Base-by-base conservation (phyloP, 2,113 vertebrate genomes). In the Psittacula cyanocephala region DNA sequence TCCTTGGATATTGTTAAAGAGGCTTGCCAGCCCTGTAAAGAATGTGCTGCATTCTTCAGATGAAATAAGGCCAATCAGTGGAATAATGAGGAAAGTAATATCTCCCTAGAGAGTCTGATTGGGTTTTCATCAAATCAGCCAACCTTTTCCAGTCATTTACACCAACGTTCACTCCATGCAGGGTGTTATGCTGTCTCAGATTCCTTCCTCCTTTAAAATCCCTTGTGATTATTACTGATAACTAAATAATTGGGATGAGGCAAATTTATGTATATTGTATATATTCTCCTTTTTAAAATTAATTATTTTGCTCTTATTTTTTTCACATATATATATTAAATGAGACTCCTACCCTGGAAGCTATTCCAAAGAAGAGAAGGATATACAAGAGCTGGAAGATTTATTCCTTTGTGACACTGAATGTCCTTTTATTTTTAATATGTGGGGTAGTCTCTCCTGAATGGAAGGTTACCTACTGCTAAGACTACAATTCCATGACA, bases 31-130 rank as follows among this genome's bases (percentile, higher is more conserved):
- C 96, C 95, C 97, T 94, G 91, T 97, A 96, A 98, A 97, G 98
- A 98, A 98, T 98, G 97, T 95, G 96, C 97, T 89, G 97, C 97
- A 98, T 98, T 98, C 98, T 98, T 98, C 98, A 98, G 98, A 98
- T 98, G 98, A 98, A 99, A 98, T 98, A 98, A 98, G 98, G 98
- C 98, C 98, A 98, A 98, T 99, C 98, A 99, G 98, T 97, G 97
- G 98, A 98, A 99, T 99, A 99, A 99, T 99, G 98, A 99, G 98
- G 98, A 98, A 98, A 98, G 98, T 98, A 99, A 99, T 98, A 98
- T 98, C 98, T 99, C 99, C 98, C 98, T 89, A 91, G 98, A 98
- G 98, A 98, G 97, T 98, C 98, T 98, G 98, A 98, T 97, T 98
- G 98, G 98, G 98, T 98, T 98, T 98, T 98, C 98, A 98, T 99